Base-by-base conservation (phyloP, 2,113 vertebrate genomes). In the Brachionichthys hirsutus region DNA sequence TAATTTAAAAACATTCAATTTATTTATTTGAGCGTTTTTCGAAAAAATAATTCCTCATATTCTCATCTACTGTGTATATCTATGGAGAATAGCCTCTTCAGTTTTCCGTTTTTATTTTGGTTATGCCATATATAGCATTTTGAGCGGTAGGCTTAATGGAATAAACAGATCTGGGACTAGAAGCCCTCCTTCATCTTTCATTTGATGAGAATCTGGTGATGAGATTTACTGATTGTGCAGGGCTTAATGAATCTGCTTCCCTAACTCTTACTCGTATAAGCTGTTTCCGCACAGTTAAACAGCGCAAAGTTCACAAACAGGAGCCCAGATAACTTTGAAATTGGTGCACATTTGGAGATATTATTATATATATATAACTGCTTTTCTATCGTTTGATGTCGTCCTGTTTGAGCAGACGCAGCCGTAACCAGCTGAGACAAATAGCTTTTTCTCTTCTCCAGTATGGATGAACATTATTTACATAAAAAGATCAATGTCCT, bases 401-500 rank as follows among this genome's bases (percentile, higher is more conserved):
- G 69, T 70, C 53, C 59, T 54, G 49, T 71, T 62, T 64, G 62
- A 70, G 73, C 65, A 74, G 48, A 66, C 55, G 43, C 62, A 76
- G 77, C 74, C 70, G 66, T 75, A 75, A 84, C 68, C 59, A 83
- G 83, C 82, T 36, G 61, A 82, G 69, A 82, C 84, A 75, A 79
- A 85, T 75, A 65, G 72, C 73, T 68, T 68, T 69, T 41, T 74
- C 79, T 52, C 79, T 52, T 52, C 51, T 78, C 77, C 77, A 77
- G 75, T 82, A 81, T 70, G 73, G 80, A 81, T 76, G 70, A 80
- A 85, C 71, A 84, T 66, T 88, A 89, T 89, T 86, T 89, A 88
- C 84, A 88, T 83, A 83, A 85, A 88, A 86, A 88, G 84, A 83
- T 87, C 81, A 82, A 76, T 49, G 78, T 85, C 80, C 81, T 86